Evolutionary conservation across 1,140 invertebrate species (phyloP).

Genomic region (Mamestra configurata): DNA sequence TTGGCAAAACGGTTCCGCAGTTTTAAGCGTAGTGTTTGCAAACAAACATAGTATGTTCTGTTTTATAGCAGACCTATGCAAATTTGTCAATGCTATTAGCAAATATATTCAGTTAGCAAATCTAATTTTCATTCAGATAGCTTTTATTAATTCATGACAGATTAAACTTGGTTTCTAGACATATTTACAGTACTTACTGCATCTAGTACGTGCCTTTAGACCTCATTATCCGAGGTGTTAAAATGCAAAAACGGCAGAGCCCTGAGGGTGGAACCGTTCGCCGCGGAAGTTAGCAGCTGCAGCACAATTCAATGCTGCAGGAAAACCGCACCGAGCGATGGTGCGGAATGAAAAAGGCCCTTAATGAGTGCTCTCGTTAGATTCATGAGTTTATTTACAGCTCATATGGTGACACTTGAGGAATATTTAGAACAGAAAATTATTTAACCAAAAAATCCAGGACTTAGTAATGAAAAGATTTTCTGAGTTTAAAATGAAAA

Average conservation of each 20-base stretch:
- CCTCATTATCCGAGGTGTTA: conserved; percentile 73
- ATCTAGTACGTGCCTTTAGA: conserved; percentile 57
- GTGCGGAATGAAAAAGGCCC: conserved; percentile 63
- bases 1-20: no score
- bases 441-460: no score
- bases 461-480: not conserved
- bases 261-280: conserved; percentile 59
- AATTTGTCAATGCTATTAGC: not conserved
- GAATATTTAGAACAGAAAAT: not conserved
- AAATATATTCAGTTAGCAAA: not conserved
- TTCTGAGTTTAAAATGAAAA: not conserved
- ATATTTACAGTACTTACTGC: conserved; percentile 43
- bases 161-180: conserved; percentile 12
- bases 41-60: not conserved
- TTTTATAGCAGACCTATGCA: not conserved
- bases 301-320: conserved; percentile 66
- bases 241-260: conserved; percentile 70
- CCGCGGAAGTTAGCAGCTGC: conserved; percentile 63
- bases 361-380: conserved; percentile 72
- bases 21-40: not conserved
- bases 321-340: conserved; percentile 64
- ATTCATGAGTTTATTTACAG: conserved; percentile 49
- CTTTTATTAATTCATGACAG: conserved; percentile 17
- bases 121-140: not conserved
- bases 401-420: not conserved